These are phyloP conservation scores for Mythimna impura DNA, from an alignment of 2,888 invertebrate species.

Conservation along the genomic window DNA sequence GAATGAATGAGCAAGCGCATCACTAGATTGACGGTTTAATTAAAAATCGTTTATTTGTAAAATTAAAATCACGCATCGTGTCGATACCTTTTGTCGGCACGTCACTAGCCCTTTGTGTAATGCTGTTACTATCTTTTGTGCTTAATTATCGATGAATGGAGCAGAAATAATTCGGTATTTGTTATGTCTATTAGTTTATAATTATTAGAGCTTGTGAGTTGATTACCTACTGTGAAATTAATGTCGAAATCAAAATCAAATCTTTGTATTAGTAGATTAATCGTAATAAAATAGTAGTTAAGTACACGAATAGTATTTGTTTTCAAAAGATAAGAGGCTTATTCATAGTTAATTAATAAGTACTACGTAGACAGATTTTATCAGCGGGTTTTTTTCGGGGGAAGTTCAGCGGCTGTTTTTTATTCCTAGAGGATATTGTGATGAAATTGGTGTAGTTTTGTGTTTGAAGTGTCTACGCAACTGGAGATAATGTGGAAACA, in stretches of 20 bases:
- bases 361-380: neutral
- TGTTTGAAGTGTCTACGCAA: too few relatives aligned
- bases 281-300: too few relatives aligned
- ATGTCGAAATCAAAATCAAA: neutral
- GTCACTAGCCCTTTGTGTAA: constrained; percentile 74
- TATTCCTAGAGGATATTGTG: too few relatives aligned
- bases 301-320: neutral
- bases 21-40: constrained; percentile 81
- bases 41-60: constrained; percentile 80
- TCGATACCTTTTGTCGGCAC: constrained; percentile 76
- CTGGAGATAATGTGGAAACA: too few relatives aligned
- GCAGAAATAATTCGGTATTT: constrained; percentile 64
- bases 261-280: constrained; percentile 3
- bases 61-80: constrained; percentile 66
- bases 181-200: constrained; percentile 74
- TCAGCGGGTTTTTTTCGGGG: too few relatives aligned
- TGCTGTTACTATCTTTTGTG: constrained; percentile 77
- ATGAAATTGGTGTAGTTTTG: too few relatives aligned
- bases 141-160: constrained; percentile 74
- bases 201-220: constrained; percentile 65
- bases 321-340: neutral
- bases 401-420: too few relatives aligned
- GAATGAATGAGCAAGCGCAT: constrained; percentile 62
- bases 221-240: constrained; percentile 45
- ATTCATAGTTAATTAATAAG: neutral